Conservation (phyloP, 2,888 invertebrate genomes). For the Cephus runcator region DNA sequence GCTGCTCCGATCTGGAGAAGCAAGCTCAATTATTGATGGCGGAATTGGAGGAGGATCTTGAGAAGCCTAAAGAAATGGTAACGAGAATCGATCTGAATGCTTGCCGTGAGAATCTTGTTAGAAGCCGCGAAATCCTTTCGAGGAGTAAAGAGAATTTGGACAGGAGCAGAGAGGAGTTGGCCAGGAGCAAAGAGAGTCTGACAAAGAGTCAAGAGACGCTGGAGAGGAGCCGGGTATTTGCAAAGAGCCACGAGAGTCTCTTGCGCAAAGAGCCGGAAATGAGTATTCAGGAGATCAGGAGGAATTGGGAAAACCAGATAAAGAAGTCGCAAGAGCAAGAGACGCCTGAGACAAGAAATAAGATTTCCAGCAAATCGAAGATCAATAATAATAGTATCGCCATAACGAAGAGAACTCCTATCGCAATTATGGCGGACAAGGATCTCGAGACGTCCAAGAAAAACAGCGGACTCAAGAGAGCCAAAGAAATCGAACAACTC, state of each 20-base stretch:
- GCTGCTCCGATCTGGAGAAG: slow-evolving; percentile 52
- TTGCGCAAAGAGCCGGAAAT: slow-evolving; percentile 37
- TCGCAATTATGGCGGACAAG: slow-evolving; percentile 6
- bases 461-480: slow-evolving; percentile 37
- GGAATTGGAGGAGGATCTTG: slow-evolving; percentile 57
- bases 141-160: slow-evolving; percentile 19
- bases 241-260: slow-evolving; percentile 48
- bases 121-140: slow-evolving; percentile 10
- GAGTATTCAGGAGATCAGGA: slow-evolving; percentile 53
- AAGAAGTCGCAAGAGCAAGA: slow-evolving; percentile 22
- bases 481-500: slow-evolving; percentile 58
- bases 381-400: slow-evolving; percentile 29
- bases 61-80: slow-evolving; percentile 24
- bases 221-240: slow-evolving; percentile 34
- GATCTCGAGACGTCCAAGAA: slow-evolving; percentile 17
- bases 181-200: slow-evolving; percentile 25
- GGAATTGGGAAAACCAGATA: slow-evolving; percentile 59
- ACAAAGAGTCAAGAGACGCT: slow-evolving; percentile 22
- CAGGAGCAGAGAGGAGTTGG: slow-evolving; percentile 32
- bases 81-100: slow-evolving; percentile 26
- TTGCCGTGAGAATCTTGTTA: slow-evolving; percentile 27
- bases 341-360: slow-evolving; percentile 21
- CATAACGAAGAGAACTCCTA: slow-evolving; percentile 22
- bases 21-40: slow-evolving; percentile 57
- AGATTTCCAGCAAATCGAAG: slow-evolving; percentile 15